A percentile compares a stretch with the other conserved stretches of the same genome.
These are phyloP conservation scores for Drosophila persimilis DNA, from an alignment of 1,140 invertebrate species.

Conservation along the genomic window DNA sequence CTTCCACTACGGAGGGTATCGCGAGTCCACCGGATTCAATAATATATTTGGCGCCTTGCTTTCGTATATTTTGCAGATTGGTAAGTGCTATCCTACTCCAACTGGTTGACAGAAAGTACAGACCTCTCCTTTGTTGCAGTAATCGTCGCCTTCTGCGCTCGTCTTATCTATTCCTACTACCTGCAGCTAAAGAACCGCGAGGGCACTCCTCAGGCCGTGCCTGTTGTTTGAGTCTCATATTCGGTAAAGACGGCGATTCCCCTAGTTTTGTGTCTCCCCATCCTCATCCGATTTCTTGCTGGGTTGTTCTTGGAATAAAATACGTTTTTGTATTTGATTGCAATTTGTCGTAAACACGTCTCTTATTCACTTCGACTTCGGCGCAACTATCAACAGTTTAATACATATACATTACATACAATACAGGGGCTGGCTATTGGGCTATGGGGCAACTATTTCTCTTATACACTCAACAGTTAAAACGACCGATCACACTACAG, in stretches of 20 bases:
- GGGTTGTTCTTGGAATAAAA: conserved; percentile 41
- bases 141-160: conserved; percentile 50
- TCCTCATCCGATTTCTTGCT: background rate
- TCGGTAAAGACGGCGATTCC: conserved; percentile 1
- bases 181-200: conserved; percentile 63
- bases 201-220: conserved; percentile 33
- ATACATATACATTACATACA: conserved; percentile 64
- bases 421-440: conserved; percentile 57
- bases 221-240: conserved; percentile 52
- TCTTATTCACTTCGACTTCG: conserved; percentile 56
- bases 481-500: conserved; percentile 64
- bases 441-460: conserved; percentile 41
- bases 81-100: conserved; percentile 43
- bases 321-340: conserved; percentile 32
- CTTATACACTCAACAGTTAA: conserved; percentile 64
- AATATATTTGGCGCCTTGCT: conserved; percentile 53
- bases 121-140: conserved; percentile 30
- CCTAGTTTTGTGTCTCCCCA: background rate
- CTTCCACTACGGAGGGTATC: conserved; percentile 69
- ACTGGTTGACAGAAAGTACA: background rate
- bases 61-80: conserved; percentile 38
- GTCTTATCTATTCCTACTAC: conserved; percentile 68
- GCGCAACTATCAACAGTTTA: conserved; percentile 72
- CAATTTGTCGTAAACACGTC: conserved; percentile 55
- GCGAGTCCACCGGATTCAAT: conserved; percentile 42